phyloP scores from a whole-genome alignment of 2,113 vertebrate genomes.

The western clawed frog (Xenopus tropicalis) region DNA sequence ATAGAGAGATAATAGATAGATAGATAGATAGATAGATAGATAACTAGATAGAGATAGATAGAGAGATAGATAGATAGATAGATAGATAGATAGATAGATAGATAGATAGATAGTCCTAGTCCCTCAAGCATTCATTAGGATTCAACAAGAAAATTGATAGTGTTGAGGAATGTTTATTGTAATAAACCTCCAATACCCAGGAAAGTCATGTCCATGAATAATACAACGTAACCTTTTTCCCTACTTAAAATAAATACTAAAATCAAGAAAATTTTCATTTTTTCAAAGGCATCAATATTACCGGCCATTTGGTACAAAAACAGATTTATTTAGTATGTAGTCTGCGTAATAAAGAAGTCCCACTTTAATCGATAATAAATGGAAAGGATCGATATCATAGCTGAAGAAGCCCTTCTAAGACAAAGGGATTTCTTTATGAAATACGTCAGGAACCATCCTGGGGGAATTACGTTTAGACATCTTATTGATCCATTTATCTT shows the following conservation, averaged over 20 bases:
- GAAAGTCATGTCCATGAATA: no score
- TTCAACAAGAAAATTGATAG: no score
- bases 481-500: slow-evolving; percentile 33
- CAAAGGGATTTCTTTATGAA: slow-evolving; percentile 26
- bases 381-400: slow-evolving; percentile 20
- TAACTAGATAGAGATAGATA: no score
- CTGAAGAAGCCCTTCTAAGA: slow-evolving; percentile 25
- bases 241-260: neutral
- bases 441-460: slow-evolving; percentile 11
- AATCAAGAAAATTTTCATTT: neutral
- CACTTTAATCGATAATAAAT: slow-evolving; percentile 32
- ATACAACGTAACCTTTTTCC: no score
- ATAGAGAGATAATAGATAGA: no score
- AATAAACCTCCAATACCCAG: no score
- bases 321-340: slow-evolving; percentile 9
- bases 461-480: slow-evolving; percentile 24
- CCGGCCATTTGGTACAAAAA: slow-evolving; percentile 5
- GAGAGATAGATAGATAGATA: no score
- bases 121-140: no score
- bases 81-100: no score
- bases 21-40: no score
- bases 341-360: slow-evolving; percentile 25
- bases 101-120: no score
- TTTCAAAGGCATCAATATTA: neutral
- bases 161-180: no score